Percentiles rank a stretch among this genome's conserved stretches.
Evolutionary conservation across 2,888 invertebrate species (phyloP).

Genomic region (Cyclophora punctaria): DNA sequence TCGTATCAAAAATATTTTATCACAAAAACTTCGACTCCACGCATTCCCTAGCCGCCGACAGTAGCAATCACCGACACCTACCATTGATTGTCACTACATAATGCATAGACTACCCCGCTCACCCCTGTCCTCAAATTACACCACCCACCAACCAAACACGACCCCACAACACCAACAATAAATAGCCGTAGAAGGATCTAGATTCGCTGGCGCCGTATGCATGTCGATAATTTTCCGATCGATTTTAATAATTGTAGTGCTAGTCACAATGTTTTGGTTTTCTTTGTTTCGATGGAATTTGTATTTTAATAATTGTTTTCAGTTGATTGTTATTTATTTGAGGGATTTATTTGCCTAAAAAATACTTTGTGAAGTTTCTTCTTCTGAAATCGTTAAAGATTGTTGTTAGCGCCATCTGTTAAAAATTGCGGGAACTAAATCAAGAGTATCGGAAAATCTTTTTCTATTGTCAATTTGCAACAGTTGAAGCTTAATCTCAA

Average conservation of each 20-base stretch:
- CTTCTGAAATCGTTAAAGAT: too few species aligned
- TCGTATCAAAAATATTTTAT: too few species aligned
- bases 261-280: slow-evolving; percentile 5
- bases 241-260: slow-evolving; percentile 57
- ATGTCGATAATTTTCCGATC: slow-evolving; percentile 51
- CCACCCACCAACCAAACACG: slow-evolving; percentile 27
- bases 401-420: slow-evolving; percentile 2
- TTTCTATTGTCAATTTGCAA: too few species aligned
- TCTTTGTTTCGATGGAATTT: slow-evolving; percentile 1
- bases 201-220: slow-evolving; percentile 30
- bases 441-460: too few species aligned
- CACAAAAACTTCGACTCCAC: slow-evolving; percentile 26
- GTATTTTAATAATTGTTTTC: neutral
- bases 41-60: slow-evolving; percentile 23
- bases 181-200: slow-evolving; percentile 19
- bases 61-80: slow-evolving; percentile 61
- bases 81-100: slow-evolving; percentile 70
- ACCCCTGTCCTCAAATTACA: slow-evolving; percentile 46
- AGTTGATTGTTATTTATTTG: too few species aligned
- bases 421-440: neutral
- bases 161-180: slow-evolving; percentile 13
- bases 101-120: slow-evolving; percentile 52
- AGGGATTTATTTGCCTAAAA: too few species aligned
- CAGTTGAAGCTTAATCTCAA: neutral
- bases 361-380: too few species aligned